These are phyloP conservation scores for Ethmia dodecea DNA, from an alignment of 2,888 invertebrate genomes.

Conservation along the genomic window DNA sequence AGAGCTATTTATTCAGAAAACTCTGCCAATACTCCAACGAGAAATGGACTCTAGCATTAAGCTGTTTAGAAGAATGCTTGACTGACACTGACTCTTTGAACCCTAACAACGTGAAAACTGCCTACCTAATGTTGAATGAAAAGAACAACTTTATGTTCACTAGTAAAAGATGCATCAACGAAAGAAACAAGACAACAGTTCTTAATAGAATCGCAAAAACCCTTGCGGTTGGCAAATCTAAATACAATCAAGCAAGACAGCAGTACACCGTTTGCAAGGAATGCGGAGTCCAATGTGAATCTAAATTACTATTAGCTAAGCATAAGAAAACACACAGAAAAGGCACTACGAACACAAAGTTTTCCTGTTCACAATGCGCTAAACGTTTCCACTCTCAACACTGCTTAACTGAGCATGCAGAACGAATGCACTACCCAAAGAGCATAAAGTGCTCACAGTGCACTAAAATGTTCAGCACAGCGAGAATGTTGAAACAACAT, in stretches of 20 bases:
- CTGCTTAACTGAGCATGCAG: constrained; percentile 38
- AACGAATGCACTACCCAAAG: constrained; percentile 52
- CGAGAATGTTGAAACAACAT: constrained; percentile 43
- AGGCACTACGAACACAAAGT: constrained; percentile 6
- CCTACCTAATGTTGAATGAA: constrained; percentile 39
- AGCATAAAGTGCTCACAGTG: constrained; percentile 44
- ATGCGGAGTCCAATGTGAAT: constrained; percentile 6
- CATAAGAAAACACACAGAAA: constrained; percentile 43
- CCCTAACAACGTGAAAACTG: constrained; percentile 30
- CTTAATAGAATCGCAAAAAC: constrained; percentile 38
- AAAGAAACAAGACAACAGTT: constrained; percentile 32
- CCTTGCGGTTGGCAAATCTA: constrained; percentile 32
- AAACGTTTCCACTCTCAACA: constrained; percentile 38
- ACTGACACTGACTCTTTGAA: constrained; percentile 27
- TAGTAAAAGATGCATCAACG: constrained; percentile 29
- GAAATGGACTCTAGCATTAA: constrained; percentile 37
- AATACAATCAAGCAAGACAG: constrained; percentile 14
- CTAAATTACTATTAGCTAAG: constrained; percentile 27
- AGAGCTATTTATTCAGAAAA: constrained; percentile 47
- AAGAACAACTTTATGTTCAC: constrained; percentile 39
- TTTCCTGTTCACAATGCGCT: constrained; percentile 43
- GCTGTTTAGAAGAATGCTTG: constrained; percentile 30
- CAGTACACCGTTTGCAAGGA: constrained; percentile 1
- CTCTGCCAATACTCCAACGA: constrained; percentile 37
- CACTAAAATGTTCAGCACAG: constrained; percentile 48